Evolutionary conservation across 92 coral and sea anemone species (phyloP), one percentile per base, ranked within the genome.

Genomic region (Parazoanthus atlanticus): DNA sequence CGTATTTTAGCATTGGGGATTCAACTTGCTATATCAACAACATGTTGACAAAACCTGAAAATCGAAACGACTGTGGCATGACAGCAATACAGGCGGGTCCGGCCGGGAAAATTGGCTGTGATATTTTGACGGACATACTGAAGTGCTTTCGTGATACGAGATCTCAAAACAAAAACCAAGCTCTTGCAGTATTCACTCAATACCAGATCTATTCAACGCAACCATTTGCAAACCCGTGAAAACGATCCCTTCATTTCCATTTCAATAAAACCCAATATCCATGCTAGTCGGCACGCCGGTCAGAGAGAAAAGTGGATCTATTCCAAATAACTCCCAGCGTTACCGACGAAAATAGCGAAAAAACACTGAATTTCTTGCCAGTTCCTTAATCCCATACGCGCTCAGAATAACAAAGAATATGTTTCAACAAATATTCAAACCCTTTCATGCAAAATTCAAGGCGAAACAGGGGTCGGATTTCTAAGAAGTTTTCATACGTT

Each of bases 401-500:
- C 41, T 70, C 64, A 26, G 21, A 84, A 69, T 43, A 84, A 9
- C 29, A 43, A 21, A 41, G 77, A 28, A 84, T 25, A 43, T 65
- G 36, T 40, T 41, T 26, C 21, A 31, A 29, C 28, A 47, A 83
- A 40, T 31, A 29, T 16, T 83, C 54, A 29, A 17, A 7, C 61
- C 16, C 67, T 67, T 73, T 16, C 23, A 49, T 6, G 3, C 64
- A 67, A 90, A 89, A 81, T 72, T 90, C 89, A 85, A 77, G 73
- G 80, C 64, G 93, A 90, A 90, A 93, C 89, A 85, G 86, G 81
- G 93, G 92, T 95, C 93, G 92, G 82, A 86, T 95, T 93, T 93
- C 98, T 95, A 86, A 93, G 93, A 94, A 93, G 92, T 94, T 92
- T 95, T 85, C 90, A 81, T 89, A 93, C 90, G 92, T 93, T 95